phyloP scores from a whole-genome alignment of 2,888 invertebrate genomes.

The Aphodius granarius region DNA sequence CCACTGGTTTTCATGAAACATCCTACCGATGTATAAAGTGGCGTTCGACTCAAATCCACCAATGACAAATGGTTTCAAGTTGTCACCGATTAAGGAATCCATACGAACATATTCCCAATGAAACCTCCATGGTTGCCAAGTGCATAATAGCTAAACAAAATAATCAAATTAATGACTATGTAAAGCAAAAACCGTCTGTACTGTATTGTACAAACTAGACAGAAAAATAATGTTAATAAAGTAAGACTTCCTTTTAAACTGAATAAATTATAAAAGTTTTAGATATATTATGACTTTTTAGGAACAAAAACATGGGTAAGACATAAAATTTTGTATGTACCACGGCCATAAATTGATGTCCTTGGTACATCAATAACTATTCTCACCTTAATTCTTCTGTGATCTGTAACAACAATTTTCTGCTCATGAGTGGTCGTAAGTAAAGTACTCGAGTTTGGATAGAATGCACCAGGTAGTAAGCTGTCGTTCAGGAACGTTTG shows the following conservation, averaged over 20 bases:
- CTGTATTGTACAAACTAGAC: no score
- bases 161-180: not conserved
- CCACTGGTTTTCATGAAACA: not conserved
- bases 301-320: no score
- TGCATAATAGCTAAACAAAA: not conserved
- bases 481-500: not conserved
- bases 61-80: not conserved
- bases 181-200: no score
- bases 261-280: no score
- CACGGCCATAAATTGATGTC: no score
- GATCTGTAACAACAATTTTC: not conserved
- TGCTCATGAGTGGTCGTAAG: not conserved
- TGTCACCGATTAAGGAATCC: not conserved
- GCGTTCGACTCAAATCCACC: not conserved
- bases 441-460: not conserved
- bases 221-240: no score
- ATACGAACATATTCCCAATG: not conserved
- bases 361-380: no score
- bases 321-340: no score
- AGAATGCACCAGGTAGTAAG: not conserved
- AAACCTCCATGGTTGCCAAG: not conserved
- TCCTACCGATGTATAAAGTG: not conserved
- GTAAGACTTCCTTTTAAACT: no score
- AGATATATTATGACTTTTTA: no score
- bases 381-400: not conserved